These are phyloP conservation scores for Chiridota heheva DNA, from an alignment of 35 echinoderm and acorn worm species.

Conservation along the genomic window DNA sequence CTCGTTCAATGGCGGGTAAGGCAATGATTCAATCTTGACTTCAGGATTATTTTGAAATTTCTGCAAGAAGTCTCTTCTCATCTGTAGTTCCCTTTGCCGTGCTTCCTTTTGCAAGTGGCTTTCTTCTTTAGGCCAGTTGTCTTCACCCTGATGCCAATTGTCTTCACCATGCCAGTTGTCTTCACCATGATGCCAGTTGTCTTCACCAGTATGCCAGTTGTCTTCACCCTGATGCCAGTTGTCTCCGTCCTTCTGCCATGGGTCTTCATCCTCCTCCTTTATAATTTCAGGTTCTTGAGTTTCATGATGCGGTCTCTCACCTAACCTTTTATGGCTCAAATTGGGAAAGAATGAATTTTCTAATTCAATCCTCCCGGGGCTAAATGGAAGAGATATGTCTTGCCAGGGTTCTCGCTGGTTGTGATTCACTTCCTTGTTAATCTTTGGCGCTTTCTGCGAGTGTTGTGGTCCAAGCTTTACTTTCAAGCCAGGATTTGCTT, in stretches of 20 bases:
- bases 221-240: too few relatives aligned
- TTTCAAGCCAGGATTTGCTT: too few relatives aligned
- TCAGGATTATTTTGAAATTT: conserved; percentile 24
- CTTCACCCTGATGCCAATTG: too few relatives aligned
- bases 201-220: too few relatives aligned
- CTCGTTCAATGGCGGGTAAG: neutral
- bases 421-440: too few relatives aligned
- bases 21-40: neutral
- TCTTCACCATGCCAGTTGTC: too few relatives aligned
- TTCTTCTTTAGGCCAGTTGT: too few relatives aligned
- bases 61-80: conserved; percentile 39
- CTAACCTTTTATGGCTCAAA: conserved; percentile 13
- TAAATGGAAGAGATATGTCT: conserved; percentile 40
- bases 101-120: too few relatives aligned
- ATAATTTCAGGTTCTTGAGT: too few relatives aligned
- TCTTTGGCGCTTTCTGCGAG: too few relatives aligned
- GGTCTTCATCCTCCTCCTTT: conserved; percentile 9
- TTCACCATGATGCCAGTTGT: too few relatives aligned
- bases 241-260: neutral
- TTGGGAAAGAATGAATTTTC: conserved; percentile 12
- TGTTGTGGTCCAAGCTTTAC: too few relatives aligned
- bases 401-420: conserved; percentile 48
- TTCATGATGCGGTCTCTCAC: conserved; percentile 34
- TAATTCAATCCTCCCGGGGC: conserved; percentile 13
- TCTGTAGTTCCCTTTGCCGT: conserved; percentile 39